Conservation (phyloP, 2,113 vertebrate genomes). For the Aleadryas rufinucha region DNA sequence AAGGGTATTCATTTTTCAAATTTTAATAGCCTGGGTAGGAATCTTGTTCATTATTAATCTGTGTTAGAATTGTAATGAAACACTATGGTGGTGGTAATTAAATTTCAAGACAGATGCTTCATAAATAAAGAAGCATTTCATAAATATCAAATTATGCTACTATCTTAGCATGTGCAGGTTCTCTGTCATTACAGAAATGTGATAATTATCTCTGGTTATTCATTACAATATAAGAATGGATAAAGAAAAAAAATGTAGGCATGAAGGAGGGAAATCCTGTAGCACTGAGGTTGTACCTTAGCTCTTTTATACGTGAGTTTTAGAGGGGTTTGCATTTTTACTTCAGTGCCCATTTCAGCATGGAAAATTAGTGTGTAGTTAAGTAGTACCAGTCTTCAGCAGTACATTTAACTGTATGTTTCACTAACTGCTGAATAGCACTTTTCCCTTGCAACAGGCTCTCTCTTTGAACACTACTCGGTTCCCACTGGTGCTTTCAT, state of each 20-base stretch:
- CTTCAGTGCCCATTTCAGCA: neutral
- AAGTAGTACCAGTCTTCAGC: neutral
- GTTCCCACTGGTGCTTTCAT: neutral
- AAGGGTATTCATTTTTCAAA: slow-evolving; percentile 1
- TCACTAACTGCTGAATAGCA: neutral
- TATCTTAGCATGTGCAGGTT: slow-evolving; percentile 10
- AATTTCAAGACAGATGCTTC: slow-evolving; percentile 46
- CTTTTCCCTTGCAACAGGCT: neutral
- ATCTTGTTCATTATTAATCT: slow-evolving; percentile 51
- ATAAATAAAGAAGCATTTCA: slow-evolving; percentile 52
- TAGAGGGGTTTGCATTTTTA: neutral
- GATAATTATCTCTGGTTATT: slow-evolving; percentile 41
- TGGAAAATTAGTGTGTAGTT: neutral
- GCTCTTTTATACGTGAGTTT: neutral
- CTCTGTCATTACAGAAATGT: slow-evolving; percentile 46
- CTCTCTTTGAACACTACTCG: neutral
- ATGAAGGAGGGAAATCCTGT: neutral
- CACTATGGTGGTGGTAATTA: neutral
- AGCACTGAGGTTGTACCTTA: neutral
- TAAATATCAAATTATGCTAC: slow-evolving; percentile 58
- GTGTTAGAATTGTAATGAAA: slow-evolving; percentile 48
- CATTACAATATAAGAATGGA: slow-evolving; percentile 36
- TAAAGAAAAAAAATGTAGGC: slow-evolving; percentile 26
- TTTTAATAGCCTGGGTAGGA: slow-evolving; percentile 44
- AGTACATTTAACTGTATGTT: neutral